phyloP scores from a whole-genome alignment of 1,140 invertebrate species.

The Anthonomus grandis region DNA sequence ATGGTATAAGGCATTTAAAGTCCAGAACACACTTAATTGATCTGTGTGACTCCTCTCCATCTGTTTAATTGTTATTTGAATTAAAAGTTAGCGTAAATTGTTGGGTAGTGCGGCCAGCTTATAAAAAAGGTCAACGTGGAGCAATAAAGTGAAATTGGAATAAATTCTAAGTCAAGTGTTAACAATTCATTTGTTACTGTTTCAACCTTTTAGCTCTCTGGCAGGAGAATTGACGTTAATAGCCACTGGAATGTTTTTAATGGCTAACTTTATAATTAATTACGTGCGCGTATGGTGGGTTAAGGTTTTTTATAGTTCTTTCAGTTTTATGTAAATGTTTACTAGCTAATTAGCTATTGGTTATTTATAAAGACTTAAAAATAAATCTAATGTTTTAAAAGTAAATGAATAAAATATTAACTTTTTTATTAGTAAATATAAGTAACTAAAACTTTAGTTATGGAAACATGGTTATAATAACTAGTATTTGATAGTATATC shows the following conservation, averaged over 20 bases:
- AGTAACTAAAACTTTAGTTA: no score
- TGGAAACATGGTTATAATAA: no score
- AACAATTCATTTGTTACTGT: constrained; percentile 22
- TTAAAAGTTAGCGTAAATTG: constrained; percentile 33
- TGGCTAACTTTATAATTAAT: background rate
- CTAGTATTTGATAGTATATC: no score
- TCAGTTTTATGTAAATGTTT: constrained; percentile 10
- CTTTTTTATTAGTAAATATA: no score
- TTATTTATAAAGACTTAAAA: no score
- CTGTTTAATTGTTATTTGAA: constrained; percentile 34
- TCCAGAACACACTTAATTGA: constrained; percentile 32
- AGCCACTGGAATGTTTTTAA: constrained; percentile 12
- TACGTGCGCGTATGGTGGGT: background rate
- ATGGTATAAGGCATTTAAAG: constrained; percentile 30
- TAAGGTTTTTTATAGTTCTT: background rate
- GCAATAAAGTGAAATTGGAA: constrained; percentile 27
- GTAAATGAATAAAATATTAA: no score
- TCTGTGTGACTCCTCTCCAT: constrained; percentile 33
- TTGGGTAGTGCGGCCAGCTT: constrained; percentile 19
- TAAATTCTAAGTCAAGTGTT: constrained; percentile 28
- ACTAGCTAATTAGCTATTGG: constrained; percentile 6
- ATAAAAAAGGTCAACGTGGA: constrained; percentile 28
- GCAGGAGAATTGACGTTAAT: constrained; percentile 9
- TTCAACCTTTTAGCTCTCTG: constrained; percentile 15
- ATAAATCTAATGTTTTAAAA: no score